Evolutionary conservation across 2,113 vertebrate genomes (phyloP), one percentile per base, ranked within the genome.

Genomic region (Ursus arctos): DNA sequence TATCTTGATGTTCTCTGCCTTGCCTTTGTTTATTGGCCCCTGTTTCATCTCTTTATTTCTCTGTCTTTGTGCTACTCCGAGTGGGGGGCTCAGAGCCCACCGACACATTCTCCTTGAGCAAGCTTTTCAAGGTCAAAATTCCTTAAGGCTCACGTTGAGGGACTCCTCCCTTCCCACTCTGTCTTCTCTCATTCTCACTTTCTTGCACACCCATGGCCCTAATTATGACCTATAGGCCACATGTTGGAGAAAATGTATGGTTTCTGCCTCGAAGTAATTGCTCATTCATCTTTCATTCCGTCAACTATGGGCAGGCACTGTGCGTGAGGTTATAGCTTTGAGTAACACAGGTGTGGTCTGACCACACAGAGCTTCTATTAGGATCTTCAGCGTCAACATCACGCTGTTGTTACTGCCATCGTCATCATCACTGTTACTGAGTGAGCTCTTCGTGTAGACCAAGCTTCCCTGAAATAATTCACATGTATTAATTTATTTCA

Each of bases 321-420:
- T 33, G 47, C 3, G 7, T 12, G 11, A 65, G n/a, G 9, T 31
- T 11, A 24, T 22, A 31, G 51, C 76, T 71, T 10, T 43, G 79
- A 89, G 49, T 15, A 57, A 55, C 49, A 59, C 31, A n/a, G 47
- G 55, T 74, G 24, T 24, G 24, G 28, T 59, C 57, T 74, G n/a
- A 26, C 7, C 4, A 31, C 4, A n/a, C 2, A 19, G 31, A 79
- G 31, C 36, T 43, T 28, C 77, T 47, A 1, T 51, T 31, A 16
- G 28, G 6, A 36, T 16, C 59, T 7, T 12, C 47, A 51, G 28
- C 43, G 18, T 51, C 36, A 28, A 6, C 28, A 4, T 24, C 24
- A 21, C 13, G 5, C 4, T 53, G 1, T 63, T 33, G 16, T 59
- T 40, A 1, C 10, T 0, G 5, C 11, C 5, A 67, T n/a, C 87